phyloP scores from a whole-genome alignment of 2,113 vertebrate genomes.

The Pungitius pungitius region DNA sequence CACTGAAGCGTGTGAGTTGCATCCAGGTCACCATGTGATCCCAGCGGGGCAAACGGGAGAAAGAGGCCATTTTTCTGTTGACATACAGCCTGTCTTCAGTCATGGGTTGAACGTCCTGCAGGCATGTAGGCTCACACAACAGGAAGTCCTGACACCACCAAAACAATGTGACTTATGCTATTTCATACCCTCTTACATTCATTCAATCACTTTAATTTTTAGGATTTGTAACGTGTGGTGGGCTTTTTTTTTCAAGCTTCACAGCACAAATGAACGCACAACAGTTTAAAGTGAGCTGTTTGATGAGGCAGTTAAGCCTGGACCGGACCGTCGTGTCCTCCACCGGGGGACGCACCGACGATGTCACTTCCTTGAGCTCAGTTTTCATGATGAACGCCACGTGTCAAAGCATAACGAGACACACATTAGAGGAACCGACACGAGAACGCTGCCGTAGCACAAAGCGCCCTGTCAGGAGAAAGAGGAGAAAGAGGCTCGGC shows the following conservation, averaged over 20 bases:
- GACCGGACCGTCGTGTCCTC: neutral
- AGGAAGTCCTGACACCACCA: neutral
- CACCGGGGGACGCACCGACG: neutral
- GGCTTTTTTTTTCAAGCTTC: neutral
- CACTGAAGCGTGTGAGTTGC: conserved; percentile 3
- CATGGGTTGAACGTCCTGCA: conserved; percentile 28
- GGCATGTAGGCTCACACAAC: conserved; percentile 11
- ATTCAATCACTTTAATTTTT: neutral
- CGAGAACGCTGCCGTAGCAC: neutral
- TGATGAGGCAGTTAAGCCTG: neutral
- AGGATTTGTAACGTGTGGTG: neutral
- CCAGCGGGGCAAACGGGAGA: neutral
- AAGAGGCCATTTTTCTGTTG: conserved; percentile 4
- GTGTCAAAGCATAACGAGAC: neutral
- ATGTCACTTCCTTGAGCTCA: conserved; percentile 12
- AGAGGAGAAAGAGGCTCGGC: neutral
- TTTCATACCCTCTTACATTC: neutral
- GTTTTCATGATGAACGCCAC: conserved; percentile 17
- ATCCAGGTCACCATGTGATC: conserved; percentile 30
- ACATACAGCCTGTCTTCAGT: conserved; percentile 1
- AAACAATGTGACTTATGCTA: neutral
- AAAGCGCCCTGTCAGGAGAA: conserved; percentile 19
- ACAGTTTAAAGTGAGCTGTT: neutral
- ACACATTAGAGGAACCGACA: neutral
- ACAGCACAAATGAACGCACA: neutral